These are phyloP conservation scores for Diadromus collaris DNA, from an alignment of 2,888 invertebrate genomes.

Conservation along the genomic window DNA sequence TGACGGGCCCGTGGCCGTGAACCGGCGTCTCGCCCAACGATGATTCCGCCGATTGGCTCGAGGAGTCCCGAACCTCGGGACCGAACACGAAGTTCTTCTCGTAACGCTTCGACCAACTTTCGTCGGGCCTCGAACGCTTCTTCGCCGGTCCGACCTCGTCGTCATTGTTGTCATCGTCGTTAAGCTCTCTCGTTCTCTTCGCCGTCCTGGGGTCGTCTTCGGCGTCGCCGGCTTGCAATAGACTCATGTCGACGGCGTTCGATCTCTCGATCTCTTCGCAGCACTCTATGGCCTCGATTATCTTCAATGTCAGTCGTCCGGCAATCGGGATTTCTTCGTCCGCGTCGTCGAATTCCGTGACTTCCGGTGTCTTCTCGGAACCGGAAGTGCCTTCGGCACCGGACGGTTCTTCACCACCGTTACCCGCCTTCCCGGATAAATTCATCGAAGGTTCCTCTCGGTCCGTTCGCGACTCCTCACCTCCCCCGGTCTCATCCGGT, in stretches of 20 bases:
- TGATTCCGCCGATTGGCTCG: constrained; percentile 2
- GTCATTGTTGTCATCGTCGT: constrained; percentile 1
- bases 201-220: neutral
- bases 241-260: constrained; percentile 1
- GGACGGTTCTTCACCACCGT: constrained; percentile 13
- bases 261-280: constrained; percentile 15
- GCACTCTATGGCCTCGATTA: constrained; percentile 34
- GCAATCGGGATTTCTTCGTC: neutral
- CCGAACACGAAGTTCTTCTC: constrained; percentile 62
- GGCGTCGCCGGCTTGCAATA: neutral
- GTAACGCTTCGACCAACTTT: constrained; percentile 59
- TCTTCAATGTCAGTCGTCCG: constrained; percentile 14
- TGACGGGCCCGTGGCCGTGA: neutral
- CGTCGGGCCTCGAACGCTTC: constrained; percentile 45
- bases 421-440: constrained; percentile 39
- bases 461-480: neutral
- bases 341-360: constrained; percentile 20
- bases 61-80: constrained; percentile 14
- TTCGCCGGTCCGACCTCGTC: constrained; percentile 36
- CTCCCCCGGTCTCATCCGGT: neutral
- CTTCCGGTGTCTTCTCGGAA: neutral
- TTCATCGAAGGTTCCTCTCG: too few species aligned
- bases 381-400: neutral
- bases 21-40: neutral
- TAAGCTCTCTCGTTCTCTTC: constrained; percentile 33